phyloP scores from a whole-genome alignment of 2,113 vertebrate species.

The Lampris incognitus region DNA sequence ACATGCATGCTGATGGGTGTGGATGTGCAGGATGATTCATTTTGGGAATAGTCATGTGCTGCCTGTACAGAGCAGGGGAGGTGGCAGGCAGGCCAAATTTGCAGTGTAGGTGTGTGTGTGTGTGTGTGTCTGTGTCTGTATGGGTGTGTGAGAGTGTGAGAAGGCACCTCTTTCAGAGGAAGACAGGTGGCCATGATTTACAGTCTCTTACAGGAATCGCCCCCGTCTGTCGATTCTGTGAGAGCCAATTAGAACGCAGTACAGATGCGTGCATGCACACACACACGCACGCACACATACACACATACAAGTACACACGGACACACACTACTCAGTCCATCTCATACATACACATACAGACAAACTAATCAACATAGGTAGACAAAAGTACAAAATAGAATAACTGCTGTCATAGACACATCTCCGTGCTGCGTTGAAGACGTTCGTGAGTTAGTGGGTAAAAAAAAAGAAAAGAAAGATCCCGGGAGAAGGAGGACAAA shows the following conservation, averaged over 20 bases:
- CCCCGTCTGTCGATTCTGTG: constrained; percentile 30
- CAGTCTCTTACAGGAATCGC: constrained; percentile 70
- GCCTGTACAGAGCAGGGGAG: neutral
- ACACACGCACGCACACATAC: constrained; percentile 17
- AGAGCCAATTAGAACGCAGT: constrained; percentile 43
- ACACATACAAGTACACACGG: constrained; percentile 19
- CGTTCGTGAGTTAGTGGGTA: neutral
- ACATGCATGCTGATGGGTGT: constrained; percentile 36
- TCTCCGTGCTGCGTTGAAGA: neutral
- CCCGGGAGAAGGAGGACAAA: neutral
- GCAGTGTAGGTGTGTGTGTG: constrained; percentile 15
- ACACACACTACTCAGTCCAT: constrained; percentile 4
- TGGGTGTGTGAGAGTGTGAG: constrained; percentile 41
- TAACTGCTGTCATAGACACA: constrained; percentile 14
- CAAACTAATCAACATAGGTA: neutral
- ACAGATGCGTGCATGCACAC: neutral
- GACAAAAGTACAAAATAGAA: constrained; percentile 19
- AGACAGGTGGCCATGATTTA: constrained; percentile 70
- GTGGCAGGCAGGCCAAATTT: constrained; percentile 13
- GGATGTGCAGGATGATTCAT: constrained; percentile 57
- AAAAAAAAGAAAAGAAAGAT: neutral
- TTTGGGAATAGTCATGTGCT: constrained; percentile 37
- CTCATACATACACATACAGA: constrained; percentile 3
- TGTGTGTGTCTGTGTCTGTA: constrained; percentile 40
- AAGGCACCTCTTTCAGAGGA: constrained; percentile 42